Base-by-base conservation (phyloP, 64 coral and sea anemone species). In the Orbicella faveolata region DNA sequence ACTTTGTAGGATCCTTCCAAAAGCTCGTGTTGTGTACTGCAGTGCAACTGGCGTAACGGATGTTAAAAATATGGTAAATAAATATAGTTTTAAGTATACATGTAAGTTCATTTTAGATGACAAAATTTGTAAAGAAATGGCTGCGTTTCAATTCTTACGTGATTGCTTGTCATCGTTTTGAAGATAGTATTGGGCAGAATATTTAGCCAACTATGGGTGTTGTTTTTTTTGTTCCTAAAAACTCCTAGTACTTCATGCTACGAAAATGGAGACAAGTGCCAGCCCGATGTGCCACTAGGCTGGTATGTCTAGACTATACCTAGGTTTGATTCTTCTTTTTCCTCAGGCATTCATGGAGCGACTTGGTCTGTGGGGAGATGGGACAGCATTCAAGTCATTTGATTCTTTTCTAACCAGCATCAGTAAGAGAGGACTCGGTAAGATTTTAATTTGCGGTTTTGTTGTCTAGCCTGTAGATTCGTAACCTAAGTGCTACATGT, bases 11-110 rank as follows among this genome's bases (percentile, higher is more conserved):
- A 90, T 98, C 83, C 78, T 98, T 17, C 96, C 96, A 37, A 95
- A 88, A 89, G 96, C 96, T 68, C 92, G 96, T 52, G 96, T 98
- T 89, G 78, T 98, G 10, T 98, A 98, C 61, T 98, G 96, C 73
- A 98, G 96, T 95, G 96, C 96, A 33, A 98, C 96, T 79, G 96
- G 96, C 61, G 96, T 98, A 2, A 98, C 96, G 37, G 93, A 98
- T 93, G 96, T 98, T 1, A 98, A 98, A 66, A 98, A 98, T 79
- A 95, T 98, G 96, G 96, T 98, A 88, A 73, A 67, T 37, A 75
- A 30, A 36, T 87, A 17, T 73, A 35, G 16, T 2, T 30, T 18
- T 36, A 30, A 30, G 30, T 30, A 30, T 30, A 16, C 65, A 67
- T 21, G 18, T n/a, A 23, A 23, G 64, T 17, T 67, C 4, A 67